Percentiles rank a stretch among this genome's conserved stretches.
Evolutionary conservation across 2,888 invertebrate species (phyloP).

Genomic region (Athalia rosae): DNA sequence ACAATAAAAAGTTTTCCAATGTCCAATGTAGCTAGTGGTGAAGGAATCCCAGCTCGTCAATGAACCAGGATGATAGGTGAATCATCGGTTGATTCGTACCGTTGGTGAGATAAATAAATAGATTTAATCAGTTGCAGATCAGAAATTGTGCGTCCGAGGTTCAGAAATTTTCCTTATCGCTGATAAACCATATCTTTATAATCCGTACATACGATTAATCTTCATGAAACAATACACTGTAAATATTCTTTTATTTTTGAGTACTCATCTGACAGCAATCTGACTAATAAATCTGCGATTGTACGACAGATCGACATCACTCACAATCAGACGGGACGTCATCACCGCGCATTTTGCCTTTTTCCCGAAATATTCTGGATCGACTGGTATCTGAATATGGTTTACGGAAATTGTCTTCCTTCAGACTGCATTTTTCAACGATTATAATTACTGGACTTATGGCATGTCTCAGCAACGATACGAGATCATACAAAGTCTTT

Average conservation of each 20-base stretch:
- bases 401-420: constrained; percentile 12
- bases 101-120: neutral
- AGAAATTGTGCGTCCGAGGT: neutral
- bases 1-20: no score
- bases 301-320: neutral
- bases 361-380: neutral
- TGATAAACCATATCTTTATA: constrained; percentile 26
- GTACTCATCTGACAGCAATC: constrained; percentile 14
- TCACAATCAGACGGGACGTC: neutral
- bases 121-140: constrained; percentile 7
- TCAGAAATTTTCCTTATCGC: constrained; percentile 1
- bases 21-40: no score
- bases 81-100: no score
- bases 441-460: neutral
- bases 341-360: constrained; percentile 22
- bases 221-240: neutral
- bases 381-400: neutral
- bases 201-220: constrained; percentile 33
- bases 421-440: constrained; percentile 2
- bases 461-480: neutral
- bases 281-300: constrained; percentile 3
- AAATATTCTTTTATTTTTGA: constrained; percentile 1
- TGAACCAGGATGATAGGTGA: neutral
- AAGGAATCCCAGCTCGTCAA: neutral
- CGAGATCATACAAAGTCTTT: neutral